These are phyloP conservation scores for Ormyrus thymus DNA, from an alignment of 2,888 invertebrate species.

Conservation along the genomic window DNA sequence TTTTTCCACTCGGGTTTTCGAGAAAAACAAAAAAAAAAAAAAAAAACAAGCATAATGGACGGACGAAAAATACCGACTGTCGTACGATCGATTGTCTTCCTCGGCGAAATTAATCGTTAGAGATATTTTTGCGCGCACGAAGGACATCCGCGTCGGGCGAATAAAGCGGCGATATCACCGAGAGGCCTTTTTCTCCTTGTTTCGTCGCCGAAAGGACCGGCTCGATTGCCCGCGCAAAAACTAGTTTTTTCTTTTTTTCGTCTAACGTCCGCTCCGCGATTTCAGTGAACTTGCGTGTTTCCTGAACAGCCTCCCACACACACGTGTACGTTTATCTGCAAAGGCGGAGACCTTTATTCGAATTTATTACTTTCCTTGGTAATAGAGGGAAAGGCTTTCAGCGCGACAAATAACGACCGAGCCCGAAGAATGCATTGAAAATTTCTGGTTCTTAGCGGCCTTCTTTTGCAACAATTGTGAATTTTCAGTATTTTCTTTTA, in stretches of 20 bases:
- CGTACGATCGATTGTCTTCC: conserved; percentile 19
- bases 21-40: conserved; percentile 20
- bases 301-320: conserved; percentile 10
- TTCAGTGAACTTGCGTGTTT: conserved; percentile 2
- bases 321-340: background rate
- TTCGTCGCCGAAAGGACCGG: conserved; percentile 19
- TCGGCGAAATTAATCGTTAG: conserved; percentile 20
- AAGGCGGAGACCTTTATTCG: too few species aligned
- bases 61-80: conserved; percentile 7
- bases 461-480: too few species aligned
- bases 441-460: too few species aligned
- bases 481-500: too few species aligned
- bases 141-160: conserved; percentile 28
- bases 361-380: too few species aligned
- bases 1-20: background rate
- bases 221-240: background rate
- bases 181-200: background rate
- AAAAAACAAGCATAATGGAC: background rate
- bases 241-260: background rate
- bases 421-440: too few species aligned
- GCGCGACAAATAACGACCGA: too few species aligned
- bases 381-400: too few species aligned
- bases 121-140: background rate
- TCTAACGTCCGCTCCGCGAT: conserved; percentile 16
- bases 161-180: conserved; percentile 31